Evolutionary conservation across 2,113 vertebrate species (phyloP).

Genomic region (Electrona antarctica): DNA sequence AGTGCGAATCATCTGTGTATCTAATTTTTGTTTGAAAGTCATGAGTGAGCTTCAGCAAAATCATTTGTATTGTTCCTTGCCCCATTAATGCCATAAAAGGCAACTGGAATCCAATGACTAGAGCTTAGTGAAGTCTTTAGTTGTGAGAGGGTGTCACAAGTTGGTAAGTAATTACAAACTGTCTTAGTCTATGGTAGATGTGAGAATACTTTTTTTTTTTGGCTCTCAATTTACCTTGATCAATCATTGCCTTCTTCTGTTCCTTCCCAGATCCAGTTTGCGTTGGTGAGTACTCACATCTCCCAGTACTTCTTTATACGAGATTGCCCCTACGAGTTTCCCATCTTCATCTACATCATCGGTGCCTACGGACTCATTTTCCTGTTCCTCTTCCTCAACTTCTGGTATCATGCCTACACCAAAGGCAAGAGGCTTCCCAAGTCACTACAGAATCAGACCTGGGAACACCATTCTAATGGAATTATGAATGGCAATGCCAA

Average conservation of each 20-base stretch:
- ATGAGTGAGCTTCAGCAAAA: too few species aligned
- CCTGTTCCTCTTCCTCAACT: conserved; percentile 93
- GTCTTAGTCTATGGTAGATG: too few species aligned
- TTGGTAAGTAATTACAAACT: too few species aligned
- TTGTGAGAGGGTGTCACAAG: too few species aligned
- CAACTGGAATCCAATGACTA: too few species aligned
- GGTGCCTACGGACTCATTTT: conserved; percentile 87
- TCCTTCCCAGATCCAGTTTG: conserved; percentile 89
- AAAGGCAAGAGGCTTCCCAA: conserved; percentile 93
- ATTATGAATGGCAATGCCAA: conserved; percentile 81
- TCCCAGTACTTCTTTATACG: conserved; percentile 92
- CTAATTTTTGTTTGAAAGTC: background rate
- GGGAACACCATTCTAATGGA: conserved; percentile 78
- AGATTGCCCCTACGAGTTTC: conserved; percentile 91
- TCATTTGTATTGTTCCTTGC: too few species aligned
- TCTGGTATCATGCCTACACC: conserved; percentile 97
- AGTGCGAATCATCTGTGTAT: too few species aligned
- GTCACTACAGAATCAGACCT: conserved; percentile 81
- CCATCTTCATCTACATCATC: conserved; percentile 93
- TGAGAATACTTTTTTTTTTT: background rate
- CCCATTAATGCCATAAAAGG: too few species aligned
- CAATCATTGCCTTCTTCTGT: conserved; percentile 1
- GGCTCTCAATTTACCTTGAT: background rate
- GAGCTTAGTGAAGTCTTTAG: too few species aligned
- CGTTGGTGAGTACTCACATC: conserved; percentile 87